Evolutionary conservation across 2,888 invertebrate genomes (phyloP).

Genomic region (Lacanobia oleracea): DNA sequence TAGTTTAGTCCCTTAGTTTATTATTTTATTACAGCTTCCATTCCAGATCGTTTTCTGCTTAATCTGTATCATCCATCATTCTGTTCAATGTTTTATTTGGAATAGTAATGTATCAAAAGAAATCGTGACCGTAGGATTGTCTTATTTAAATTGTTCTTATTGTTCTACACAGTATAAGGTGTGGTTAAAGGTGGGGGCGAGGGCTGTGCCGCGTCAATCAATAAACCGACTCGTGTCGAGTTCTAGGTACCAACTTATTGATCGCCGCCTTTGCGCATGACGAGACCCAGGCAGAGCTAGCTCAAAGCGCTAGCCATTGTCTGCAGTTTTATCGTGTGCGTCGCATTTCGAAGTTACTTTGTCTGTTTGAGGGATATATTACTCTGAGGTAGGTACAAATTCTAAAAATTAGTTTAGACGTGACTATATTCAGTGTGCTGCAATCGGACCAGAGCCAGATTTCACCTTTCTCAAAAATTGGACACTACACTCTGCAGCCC

Average conservation of each 20-base stretch:
- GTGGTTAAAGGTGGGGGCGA: background rate
- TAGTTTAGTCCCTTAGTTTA: background rate
- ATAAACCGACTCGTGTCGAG: slow-evolving; percentile 22
- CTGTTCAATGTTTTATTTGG: background rate
- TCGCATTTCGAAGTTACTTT: background rate
- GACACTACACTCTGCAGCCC: background rate
- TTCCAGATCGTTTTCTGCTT: background rate
- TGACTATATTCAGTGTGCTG: too few species aligned
- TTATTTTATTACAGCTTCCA: background rate
- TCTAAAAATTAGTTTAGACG: background rate
- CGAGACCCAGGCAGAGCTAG: slow-evolving; percentile 15
- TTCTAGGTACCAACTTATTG: slow-evolving; percentile 35
- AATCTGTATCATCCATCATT: background rate
- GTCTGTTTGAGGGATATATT: background rate
- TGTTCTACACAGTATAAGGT: background rate
- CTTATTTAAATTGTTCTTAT: background rate
- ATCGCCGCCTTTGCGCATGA: slow-evolving; percentile 47
- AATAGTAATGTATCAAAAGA: background rate
- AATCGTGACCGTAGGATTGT: background rate
- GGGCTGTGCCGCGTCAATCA: slow-evolving; percentile 13
- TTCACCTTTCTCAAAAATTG: background rate
- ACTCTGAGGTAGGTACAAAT: background rate
- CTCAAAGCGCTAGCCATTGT: background rate
- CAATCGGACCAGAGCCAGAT: background rate
- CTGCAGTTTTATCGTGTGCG: background rate